These are phyloP conservation scores for Phallusia fumigata DNA, from an alignment of 23 tunicate species.

Conservation along the genomic window DNA sequence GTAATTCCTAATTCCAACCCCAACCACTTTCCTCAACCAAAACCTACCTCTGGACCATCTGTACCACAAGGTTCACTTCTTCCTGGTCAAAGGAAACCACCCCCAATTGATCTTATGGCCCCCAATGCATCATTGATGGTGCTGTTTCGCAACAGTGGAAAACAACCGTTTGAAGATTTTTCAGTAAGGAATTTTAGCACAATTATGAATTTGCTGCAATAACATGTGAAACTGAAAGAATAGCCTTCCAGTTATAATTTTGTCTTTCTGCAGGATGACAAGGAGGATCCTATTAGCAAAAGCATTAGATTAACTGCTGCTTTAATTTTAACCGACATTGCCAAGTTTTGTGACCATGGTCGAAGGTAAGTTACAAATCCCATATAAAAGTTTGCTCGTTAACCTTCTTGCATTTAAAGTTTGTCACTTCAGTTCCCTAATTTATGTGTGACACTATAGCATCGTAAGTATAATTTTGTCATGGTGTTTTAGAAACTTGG, in stretches of 20 bases:
- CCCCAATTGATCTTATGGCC: slow-evolving; percentile 87
- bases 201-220: not conserved
- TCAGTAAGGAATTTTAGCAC: slow-evolving; percentile 32
- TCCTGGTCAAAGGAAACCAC: slow-evolving; percentile 38
- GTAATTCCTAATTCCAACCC: not conserved
- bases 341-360: slow-evolving; percentile 67
- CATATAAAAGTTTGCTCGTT: too few species aligned
- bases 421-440: too few species aligned
- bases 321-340: slow-evolving; percentile 71
- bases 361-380: slow-evolving; percentile 43
- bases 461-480: not conserved
- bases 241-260: not conserved
- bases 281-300: slow-evolving; percentile 85
- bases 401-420: too few species aligned
- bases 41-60: slow-evolving; percentile 9
- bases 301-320: slow-evolving; percentile 84
- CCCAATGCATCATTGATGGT: slow-evolving; percentile 84
- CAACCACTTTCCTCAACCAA: not conserved
- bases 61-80: not conserved
- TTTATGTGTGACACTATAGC: not conserved
- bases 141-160: slow-evolving; percentile 70
- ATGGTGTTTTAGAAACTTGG: too few species aligned
- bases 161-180: slow-evolving; percentile 50
- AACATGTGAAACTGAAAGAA: not conserved
- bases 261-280: slow-evolving; percentile 56